Evolutionary conservation across 2,888 invertebrate genomes (phyloP).

Genomic region (Pachycephus smyrnensis): DNA sequence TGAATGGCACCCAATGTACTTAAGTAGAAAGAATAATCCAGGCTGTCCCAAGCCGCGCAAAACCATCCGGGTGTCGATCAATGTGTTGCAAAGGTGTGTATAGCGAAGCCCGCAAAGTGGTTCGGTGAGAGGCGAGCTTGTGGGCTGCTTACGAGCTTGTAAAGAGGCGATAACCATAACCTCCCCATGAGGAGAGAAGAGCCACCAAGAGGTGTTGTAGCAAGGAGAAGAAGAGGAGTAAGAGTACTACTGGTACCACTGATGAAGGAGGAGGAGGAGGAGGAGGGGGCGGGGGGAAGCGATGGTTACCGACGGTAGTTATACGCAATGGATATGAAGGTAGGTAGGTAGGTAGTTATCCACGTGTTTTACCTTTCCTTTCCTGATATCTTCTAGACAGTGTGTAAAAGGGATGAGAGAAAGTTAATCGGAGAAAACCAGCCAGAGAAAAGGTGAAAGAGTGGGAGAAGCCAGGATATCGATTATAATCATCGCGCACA

Average conservation of each 20-base stretch:
- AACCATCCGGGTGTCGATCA: slow-evolving; percentile 33
- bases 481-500: slow-evolving; percentile 60
- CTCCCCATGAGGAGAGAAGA: slow-evolving; percentile 25
- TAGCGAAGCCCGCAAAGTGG: slow-evolving; percentile 53
- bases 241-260: not conserved
- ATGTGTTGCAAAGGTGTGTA: slow-evolving; percentile 44
- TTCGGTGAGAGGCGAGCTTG: slow-evolving; percentile 50
- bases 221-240: not conserved
- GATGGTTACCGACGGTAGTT: not conserved
- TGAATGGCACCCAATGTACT: not conserved
- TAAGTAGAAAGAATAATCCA: not conserved
- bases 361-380: slow-evolving; percentile 29
- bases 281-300: slow-evolving; percentile 13
- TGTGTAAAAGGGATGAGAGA: not conserved
- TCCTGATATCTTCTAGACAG: not conserved
- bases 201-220: not conserved
- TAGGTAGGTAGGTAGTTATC: slow-evolving; percentile 19
- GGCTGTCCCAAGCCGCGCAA: not conserved
- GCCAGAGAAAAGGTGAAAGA: slow-evolving; percentile 7
- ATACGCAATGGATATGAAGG: slow-evolving; percentile 12
- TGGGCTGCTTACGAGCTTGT: slow-evolving; percentile 61
- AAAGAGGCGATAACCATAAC: slow-evolving; percentile 64
- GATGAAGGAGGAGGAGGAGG: not conserved
- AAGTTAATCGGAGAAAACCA: slow-evolving; percentile 4
- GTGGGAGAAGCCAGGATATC: slow-evolving; percentile 50